Evolutionary conservation across 2,888 invertebrate species (phyloP), one percentile per base, ranked within the genome.

Genomic region (Frankliniella intonsa): DNA sequence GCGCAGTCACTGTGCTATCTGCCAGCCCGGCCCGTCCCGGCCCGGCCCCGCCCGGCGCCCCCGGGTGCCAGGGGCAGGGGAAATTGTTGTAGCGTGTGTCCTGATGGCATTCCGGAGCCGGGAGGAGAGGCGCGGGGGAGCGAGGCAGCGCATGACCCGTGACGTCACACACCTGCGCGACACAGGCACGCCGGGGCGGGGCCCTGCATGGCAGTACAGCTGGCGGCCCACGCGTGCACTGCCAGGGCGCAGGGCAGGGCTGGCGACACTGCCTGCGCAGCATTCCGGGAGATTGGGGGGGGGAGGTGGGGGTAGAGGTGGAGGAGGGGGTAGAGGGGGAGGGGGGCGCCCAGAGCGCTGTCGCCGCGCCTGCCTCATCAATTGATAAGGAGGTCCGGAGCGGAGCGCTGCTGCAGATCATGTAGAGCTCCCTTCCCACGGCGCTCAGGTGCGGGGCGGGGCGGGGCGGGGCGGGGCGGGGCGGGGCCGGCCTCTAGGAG

Each of bases 31-130:
- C 5, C 55, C 55, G 51, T 51, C 51, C 51, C 10, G 51, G 10
- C 10, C 55, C 55, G 55, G 55, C 55, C 55, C 55, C 55, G 55
- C 51, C 55, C 10, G 55, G 55, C 62, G 55, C 2, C 17, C 14
- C 62, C 17, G 38, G 38, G 38, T 38, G 38, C 3, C 62, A 7
- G 19, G 12, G 62, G 62, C 62, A 17, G n/a, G 62, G 17, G 19
- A 62, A 62, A 38, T 38, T 38, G 38, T 38, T 38, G 38, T 38
- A 38, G 38, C 38, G 38, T 38, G 38, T 38, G 38, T 62, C 62
- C 62, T 22, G 69, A 76, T 22, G 69, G 25, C 69, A 76, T 76
- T 76, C 69, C 69, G 69, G 69, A 76, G 55, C 14, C 14, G 62
- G 62, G 62, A 11, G 62, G 19, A 19, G 17, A 17, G 62, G 62